phyloP scores from a whole-genome alignment of 1,140 invertebrate genomes.

The Hyles euphorbiae region DNA sequence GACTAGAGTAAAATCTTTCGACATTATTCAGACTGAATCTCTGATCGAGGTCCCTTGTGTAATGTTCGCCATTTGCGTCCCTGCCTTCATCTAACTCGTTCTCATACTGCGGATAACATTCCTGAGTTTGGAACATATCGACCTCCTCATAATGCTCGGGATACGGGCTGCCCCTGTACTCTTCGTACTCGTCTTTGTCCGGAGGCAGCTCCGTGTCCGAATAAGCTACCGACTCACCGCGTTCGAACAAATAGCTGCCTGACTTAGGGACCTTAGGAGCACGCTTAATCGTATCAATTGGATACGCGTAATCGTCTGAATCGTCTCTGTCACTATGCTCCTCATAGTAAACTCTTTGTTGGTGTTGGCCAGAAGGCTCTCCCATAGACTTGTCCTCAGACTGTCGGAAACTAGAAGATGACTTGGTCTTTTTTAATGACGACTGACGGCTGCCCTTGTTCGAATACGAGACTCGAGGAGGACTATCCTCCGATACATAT shows the following conservation, averaged over 20 bases:
- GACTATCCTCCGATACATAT: constrained; percentile 60
- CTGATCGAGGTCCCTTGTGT: constrained; percentile 57
- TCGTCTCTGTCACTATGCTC: constrained; percentile 66
- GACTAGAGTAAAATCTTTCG: constrained; percentile 67
- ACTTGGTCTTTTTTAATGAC: constrained; percentile 58
- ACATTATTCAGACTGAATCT: constrained; percentile 68
- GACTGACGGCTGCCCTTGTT: constrained; percentile 66
- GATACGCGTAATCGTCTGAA: constrained; percentile 71
- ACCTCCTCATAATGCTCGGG: constrained; percentile 68
- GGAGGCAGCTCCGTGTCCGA: constrained; percentile 65
- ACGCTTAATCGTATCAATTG: constrained; percentile 71
- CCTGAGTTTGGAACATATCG: constrained; percentile 70
- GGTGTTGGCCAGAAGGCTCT: constrained; percentile 51
- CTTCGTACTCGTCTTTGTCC: constrained; percentile 65
- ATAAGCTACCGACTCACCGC: constrained; percentile 63
- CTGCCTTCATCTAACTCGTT: constrained; percentile 39
- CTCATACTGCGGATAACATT: constrained; percentile 72
- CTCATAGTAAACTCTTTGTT: constrained; percentile 48
- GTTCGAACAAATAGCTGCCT: constrained; percentile 61
- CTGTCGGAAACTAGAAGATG: constrained; percentile 41
- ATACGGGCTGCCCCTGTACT: constrained; percentile 62
- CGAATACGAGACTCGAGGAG: constrained; percentile 59
- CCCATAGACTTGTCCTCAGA: constrained; percentile 48
- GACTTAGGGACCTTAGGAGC: constrained; percentile 67
- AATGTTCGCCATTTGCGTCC: constrained; percentile 42